A percentile compares a stretch with the other conserved stretches of the same genome.
Conservation (phyloP, 2,888 invertebrate genomes). For the Stenodera caucasica region DNA sequence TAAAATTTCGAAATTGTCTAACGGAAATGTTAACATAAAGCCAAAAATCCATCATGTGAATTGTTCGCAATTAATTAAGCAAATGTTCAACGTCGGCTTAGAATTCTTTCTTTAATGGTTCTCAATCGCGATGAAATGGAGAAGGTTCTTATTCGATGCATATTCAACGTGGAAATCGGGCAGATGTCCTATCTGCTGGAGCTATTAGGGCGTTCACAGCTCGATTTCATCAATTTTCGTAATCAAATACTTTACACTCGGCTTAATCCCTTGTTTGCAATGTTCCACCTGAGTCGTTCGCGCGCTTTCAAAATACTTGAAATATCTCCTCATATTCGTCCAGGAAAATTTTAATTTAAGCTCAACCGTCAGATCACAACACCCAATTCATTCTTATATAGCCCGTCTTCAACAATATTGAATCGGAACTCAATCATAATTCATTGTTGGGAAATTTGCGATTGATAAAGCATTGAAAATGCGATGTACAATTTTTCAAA, state of each 20-base stretch:
- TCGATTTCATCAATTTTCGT: conserved; percentile 49
- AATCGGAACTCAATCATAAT: background rate
- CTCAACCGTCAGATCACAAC: background rate
- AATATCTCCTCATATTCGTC: conserved; percentile 29
- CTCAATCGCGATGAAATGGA: conserved; percentile 15
- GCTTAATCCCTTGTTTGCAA: conserved; percentile 46
- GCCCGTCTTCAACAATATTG: conserved; percentile 8
- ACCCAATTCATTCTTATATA: conserved; percentile 1
- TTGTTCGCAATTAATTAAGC: conserved; percentile 4
- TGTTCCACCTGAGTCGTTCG: conserved; percentile 45
- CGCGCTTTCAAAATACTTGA: conserved; percentile 35
- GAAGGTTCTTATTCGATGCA: conserved; percentile 17
- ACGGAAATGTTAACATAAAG: too few relatives aligned
- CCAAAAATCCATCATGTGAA: too few relatives aligned
- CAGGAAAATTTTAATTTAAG: conserved; percentile 29
- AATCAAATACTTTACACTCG: conserved; percentile 50
- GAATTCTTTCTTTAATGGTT: conserved; percentile 20
- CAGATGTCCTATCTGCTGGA: conserved; percentile 36
- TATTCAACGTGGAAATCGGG: conserved; percentile 35
- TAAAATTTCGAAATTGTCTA: background rate
- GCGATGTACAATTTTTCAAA: too few relatives aligned
- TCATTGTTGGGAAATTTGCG: background rate
- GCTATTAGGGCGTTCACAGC: conserved; percentile 29
- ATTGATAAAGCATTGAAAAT: too few relatives aligned
- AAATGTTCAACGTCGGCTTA: background rate